These are phyloP conservation scores for Ditylenchus dipsaci DNA, from an alignment of 1,140 invertebrate species.

Conservation along the genomic window DNA sequence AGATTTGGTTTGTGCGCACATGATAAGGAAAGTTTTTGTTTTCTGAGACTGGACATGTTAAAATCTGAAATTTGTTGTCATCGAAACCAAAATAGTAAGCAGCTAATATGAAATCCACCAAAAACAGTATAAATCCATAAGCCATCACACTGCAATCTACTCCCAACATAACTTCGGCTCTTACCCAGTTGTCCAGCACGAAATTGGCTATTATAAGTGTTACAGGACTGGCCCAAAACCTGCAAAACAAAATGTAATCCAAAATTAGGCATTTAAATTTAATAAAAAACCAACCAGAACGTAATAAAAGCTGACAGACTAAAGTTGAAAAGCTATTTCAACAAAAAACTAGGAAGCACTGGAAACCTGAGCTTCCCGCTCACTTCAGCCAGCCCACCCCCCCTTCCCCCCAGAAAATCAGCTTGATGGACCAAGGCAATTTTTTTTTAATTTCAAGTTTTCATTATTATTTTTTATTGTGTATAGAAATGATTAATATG, in stretches of 20 bases:
- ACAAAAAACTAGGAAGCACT: too few species aligned
- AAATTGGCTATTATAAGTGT: constrained; percentile 76
- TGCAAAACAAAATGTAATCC: constrained; percentile 43
- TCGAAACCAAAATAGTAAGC: not conserved
- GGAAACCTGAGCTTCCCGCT: too few species aligned
- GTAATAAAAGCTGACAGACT: constrained; percentile 66
- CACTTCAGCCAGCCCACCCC: too few species aligned
- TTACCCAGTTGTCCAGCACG: constrained; percentile 5
- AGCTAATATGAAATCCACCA: constrained; percentile 61
- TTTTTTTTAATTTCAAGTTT: too few species aligned
- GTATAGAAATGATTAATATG: too few species aligned
- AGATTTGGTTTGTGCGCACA: constrained; percentile 72
- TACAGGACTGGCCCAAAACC: constrained; percentile 73
- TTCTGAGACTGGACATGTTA: constrained; percentile 74
- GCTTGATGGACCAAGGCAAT: too few species aligned
- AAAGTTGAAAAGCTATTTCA: too few species aligned
- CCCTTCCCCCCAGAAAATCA: too few species aligned
- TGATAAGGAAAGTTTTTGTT: constrained; percentile 78
- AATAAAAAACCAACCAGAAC: constrained; percentile 66
- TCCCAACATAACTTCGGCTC: constrained; percentile 13
- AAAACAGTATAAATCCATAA: constrained; percentile 74
- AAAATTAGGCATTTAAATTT: constrained; percentile 1
- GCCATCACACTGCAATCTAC: constrained; percentile 63
- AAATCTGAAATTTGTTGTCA: constrained; percentile 63
- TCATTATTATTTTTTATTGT: too few species aligned